phyloP scores from a whole-genome alignment of 2,113 vertebrate species.

The Petroica traversi region DNA sequence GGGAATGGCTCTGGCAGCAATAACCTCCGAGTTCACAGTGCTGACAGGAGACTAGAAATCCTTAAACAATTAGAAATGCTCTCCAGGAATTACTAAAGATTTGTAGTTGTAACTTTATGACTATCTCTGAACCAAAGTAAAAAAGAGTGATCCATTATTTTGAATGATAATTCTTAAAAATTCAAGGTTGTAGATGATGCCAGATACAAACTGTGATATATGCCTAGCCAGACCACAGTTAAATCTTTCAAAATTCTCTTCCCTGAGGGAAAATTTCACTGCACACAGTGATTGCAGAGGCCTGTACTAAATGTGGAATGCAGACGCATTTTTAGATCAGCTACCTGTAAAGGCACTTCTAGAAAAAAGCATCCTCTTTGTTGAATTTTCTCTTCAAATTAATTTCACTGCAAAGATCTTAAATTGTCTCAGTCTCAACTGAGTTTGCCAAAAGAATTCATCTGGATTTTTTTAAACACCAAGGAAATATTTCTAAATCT shows the following conservation, averaged over 20 bases:
- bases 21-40: not conserved
- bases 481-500: not conserved
- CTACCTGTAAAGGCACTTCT: not conserved
- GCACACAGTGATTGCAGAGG: not conserved
- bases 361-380: not conserved
- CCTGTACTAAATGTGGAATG: constrained; percentile 4
- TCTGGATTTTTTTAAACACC: not conserved
- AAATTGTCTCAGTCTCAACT: not conserved
- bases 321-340: constrained; percentile 1
- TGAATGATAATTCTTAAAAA: not conserved
- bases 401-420: not conserved
- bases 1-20: not conserved
- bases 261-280: constrained; percentile 13
- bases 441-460: not conserved
- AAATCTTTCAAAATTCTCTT: not conserved
- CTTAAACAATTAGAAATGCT: not conserved
- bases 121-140: not conserved
- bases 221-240: not conserved
- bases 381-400: not conserved
- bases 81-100: not conserved
- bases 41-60: not conserved
- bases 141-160: not conserved
- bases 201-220: not conserved
- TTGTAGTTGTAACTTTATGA: not conserved
- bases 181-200: not conserved